Evolutionary conservation across 2,888 invertebrate species (phyloP).

Genomic region (Lymantria dispar): DNA sequence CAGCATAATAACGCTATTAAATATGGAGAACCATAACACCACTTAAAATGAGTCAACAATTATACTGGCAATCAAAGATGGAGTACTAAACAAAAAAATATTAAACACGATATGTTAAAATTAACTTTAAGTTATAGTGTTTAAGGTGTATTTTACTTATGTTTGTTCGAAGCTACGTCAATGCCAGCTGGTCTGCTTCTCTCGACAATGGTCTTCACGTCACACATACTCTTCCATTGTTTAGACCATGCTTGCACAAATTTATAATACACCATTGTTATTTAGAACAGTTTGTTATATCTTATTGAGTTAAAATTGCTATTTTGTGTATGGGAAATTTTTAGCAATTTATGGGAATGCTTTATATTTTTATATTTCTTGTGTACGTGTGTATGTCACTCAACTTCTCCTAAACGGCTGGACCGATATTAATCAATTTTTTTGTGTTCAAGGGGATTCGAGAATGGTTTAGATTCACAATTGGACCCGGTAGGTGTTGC

Average conservation of each 20-base stretch:
- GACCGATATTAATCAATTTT: no score
- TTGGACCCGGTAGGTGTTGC: no score
- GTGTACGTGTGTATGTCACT: not conserved
- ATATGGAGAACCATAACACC: no score
- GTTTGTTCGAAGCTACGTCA: constrained; percentile 7
- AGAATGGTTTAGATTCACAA: no score
- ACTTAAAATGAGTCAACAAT: no score
- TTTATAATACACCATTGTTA: constrained; percentile 27
- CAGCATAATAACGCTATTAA: no score
- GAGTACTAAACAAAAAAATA: not conserved
- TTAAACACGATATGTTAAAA: not conserved
- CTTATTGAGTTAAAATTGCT: no score
- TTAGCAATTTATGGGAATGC: no score
- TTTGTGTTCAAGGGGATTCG: no score
- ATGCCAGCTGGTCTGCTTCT: constrained; percentile 21
- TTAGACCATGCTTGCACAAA: constrained; percentile 25
- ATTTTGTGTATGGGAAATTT: no score
- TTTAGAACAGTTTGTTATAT: not conserved
- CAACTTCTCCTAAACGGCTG: no score
- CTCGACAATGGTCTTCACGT: constrained; percentile 26
- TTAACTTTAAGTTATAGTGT: not conserved
- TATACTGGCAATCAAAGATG: not conserved
- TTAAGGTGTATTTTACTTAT: not conserved
- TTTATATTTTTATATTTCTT: no score
- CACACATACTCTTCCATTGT: constrained; percentile 28